phyloP scores from a whole-genome alignment of 2,797 vertebrate genomes.

The Brachyalestes nurse region DNA sequence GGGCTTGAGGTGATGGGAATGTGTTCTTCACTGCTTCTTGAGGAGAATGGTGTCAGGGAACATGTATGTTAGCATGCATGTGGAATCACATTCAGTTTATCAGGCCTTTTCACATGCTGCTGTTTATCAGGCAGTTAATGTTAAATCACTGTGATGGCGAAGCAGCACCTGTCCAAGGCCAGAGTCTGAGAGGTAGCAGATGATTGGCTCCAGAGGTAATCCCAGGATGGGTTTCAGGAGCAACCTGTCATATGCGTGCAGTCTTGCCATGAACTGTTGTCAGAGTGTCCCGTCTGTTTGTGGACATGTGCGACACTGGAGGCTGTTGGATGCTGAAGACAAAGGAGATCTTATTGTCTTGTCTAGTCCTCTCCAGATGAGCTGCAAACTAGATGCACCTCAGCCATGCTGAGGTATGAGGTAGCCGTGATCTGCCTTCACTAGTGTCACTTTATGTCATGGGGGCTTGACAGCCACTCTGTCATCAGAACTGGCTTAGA shows the following conservation, averaged over 20 bases:
- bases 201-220: constrained; percentile 76
- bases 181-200: constrained; percentile 61
- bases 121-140: constrained; percentile 64
- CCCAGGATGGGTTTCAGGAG: constrained; percentile 75
- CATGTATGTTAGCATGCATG: constrained; percentile 70
- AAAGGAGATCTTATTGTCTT: constrained; percentile 67
- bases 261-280: constrained; percentile 65
- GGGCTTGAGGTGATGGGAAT: neutral
- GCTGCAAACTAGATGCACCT: constrained; percentile 65
- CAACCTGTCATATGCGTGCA: constrained; percentile 75
- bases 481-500: constrained; percentile 35
- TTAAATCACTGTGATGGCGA: constrained; percentile 69
- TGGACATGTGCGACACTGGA: constrained; percentile 66
- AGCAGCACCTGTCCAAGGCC: constrained; percentile 64
- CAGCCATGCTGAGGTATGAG: constrained; percentile 44
- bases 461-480: constrained; percentile 31
- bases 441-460: constrained; percentile 39
- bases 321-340: constrained; percentile 67
- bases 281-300: constrained; percentile 77
- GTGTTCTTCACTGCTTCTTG: constrained; percentile 48
- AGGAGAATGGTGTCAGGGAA: constrained; percentile 71
- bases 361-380: constrained; percentile 80
- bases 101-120: constrained; percentile 35
- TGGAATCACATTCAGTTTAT: constrained; percentile 55
- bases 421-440: constrained; percentile 32